Base-by-base conservation (phyloP, 2,797 vertebrate species). In the Thripadectes ignobilis region DNA sequence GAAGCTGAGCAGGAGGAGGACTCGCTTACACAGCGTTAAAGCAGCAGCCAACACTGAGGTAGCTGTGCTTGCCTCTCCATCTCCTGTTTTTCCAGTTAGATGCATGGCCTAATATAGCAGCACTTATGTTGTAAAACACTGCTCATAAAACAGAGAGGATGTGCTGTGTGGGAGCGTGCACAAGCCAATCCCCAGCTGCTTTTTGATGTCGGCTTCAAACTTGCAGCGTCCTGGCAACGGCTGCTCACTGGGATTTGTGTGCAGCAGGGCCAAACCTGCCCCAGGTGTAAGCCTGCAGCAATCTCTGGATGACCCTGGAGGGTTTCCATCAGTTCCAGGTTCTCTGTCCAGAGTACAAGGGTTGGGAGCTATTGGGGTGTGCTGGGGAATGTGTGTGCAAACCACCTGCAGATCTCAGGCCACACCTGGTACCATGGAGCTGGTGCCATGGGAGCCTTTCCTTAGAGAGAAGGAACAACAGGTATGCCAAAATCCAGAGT, bases 71-170 rank as follows among this genome's bases (percentile, higher is more conserved):
- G 68, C 69, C 67, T 79, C 18, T 10, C 75, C 3, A 6, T 68
- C 94, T 90, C 95, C 91, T 91, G 94, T 86, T 97, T 95, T 95
- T 95, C 95, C 96, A 93, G 92, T 92, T 91, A 85, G 83, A 92
- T 89, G 66, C 12, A 4, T 86, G 88, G 76, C 91, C 96, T 90
- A 95, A 97, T 95, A 95, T 96, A 96, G 96, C 94, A 94, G 85
- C 91, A 88, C 85, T 97, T 86, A 69, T 8, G 54, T 82, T 96
- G 91, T 90, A 95, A 92, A 96, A 92, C 94, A 93, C 86, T 57
- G 1, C 89, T 94, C 91, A 85, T 89, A 89, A 88, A 97, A 92
- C 76, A 90, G 82, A 85, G 89, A 93, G 95, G 94, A 96, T 97
- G 91, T 88, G 91, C 94, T 79, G 91, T 88, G 96, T 89, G 95